Base-by-base conservation (phyloP, 1,140 invertebrate genomes). In the Pararge aegeria region DNA sequence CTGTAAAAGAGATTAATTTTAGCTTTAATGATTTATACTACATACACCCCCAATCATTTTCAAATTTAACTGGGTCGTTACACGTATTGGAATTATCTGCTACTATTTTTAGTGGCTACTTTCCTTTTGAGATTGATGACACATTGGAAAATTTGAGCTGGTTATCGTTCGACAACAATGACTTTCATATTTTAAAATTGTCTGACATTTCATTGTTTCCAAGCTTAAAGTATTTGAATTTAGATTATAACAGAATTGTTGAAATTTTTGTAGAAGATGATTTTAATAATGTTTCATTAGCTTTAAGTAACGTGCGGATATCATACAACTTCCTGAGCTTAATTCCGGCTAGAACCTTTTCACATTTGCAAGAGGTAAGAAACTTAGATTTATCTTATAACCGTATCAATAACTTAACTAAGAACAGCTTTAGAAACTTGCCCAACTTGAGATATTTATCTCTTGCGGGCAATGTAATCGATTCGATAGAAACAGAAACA, bases 121-220 rank as follows among this genome's bases (percentile, higher is more conserved):
- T 96, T 75, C 95, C 95, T 0, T 92, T 94, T 62, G 93, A 94
- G 40, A 93, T 95, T 34, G 77, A 87, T 53, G 83, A 85, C 48
- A 94, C 93, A 0, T 89, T 98, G 4, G 92, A 90, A 10, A 93
- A 94, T 70, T 89, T 98, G 0, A 92, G 94, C 68, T 97, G 96
- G 95, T 88, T 98, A 24, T 95, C 96, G 9, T 87, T 97, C 61
- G 96, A 98, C 80, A 96, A 97, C 81, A 98, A 98, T 70, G 95
- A 96, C 75, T 93, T 97, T 61, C 93, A 94, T 68, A 92, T 91
- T 0, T 90, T 97, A 0, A 92, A 94, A 12, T 87, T 93, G 20
- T 93, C 94, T 20, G 92, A 93, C 0, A 87, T 94, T 38, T 71
- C 78, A 1, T 78, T 85, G 49, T 93, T 95, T 71, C 90, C 92